These are phyloP conservation scores for Triplophysa siluroides DNA, from an alignment of 2,113 vertebrate genomes.

Conservation along the genomic window DNA sequence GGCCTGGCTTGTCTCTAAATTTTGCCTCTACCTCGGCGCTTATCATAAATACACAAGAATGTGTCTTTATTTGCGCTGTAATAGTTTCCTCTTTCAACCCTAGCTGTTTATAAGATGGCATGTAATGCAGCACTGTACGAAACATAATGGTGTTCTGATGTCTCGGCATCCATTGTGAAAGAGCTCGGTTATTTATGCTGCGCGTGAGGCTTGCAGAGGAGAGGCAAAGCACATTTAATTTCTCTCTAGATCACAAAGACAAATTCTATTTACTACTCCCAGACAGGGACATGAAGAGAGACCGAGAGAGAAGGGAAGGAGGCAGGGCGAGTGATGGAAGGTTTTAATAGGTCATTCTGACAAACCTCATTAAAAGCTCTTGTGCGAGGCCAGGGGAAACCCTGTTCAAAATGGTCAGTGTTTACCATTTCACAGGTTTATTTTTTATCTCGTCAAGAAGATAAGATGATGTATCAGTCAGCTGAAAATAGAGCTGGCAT, in stretches of 20 bases:
- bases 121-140: slow-evolving; percentile 42
- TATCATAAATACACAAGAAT: slow-evolving; percentile 23
- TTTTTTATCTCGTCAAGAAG: neutral
- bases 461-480: slow-evolving; percentile 30
- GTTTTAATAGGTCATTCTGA: slow-evolving; percentile 65
- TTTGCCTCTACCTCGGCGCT: neutral
- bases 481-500: slow-evolving; percentile 29
- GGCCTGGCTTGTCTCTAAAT: too few relatives aligned
- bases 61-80: slow-evolving; percentile 30
- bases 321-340: slow-evolving; percentile 56
- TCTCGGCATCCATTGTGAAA: slow-evolving; percentile 49
- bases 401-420: slow-evolving; percentile 48
- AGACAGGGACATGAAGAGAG: slow-evolving; percentile 44
- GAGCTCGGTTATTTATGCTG: slow-evolving; percentile 61
- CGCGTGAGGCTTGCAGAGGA: slow-evolving; percentile 55
- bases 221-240: slow-evolving; percentile 66
- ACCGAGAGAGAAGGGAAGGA: slow-evolving; percentile 19
- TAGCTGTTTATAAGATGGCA: slow-evolving; percentile 40
- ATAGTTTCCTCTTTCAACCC: slow-evolving; percentile 40
- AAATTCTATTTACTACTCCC: slow-evolving; percentile 68
- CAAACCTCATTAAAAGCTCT: slow-evolving; percentile 61
- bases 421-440: slow-evolving; percentile 43
- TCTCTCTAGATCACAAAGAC: slow-evolving; percentile 65
- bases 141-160: slow-evolving; percentile 55
- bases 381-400: slow-evolving; percentile 51